Evolutionary conservation across 2,113 vertebrate species (phyloP), one percentile per base, ranked within the genome.

Genomic region (Oxyura jamaicensis): DNA sequence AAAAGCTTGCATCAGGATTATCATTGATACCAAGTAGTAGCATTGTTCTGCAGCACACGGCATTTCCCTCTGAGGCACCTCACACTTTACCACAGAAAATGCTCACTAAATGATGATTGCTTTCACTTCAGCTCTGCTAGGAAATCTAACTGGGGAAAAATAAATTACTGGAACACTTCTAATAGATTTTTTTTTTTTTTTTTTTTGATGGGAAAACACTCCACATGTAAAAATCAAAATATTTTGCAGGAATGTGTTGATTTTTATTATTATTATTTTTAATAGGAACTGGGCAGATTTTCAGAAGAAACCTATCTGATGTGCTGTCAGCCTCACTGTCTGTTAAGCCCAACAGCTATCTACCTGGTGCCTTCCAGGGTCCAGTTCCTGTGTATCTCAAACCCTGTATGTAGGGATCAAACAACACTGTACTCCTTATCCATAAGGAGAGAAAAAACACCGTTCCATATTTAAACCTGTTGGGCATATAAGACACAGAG

Each of bases 201-300:
- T 90, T 91, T 95, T 91, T 76, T 94, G 52, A 83, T 75, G 48
- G 68, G 88, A 96, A 95, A 94, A 81, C 83, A 86, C 58, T 92
- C 82, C 65, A 53, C 83, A 29, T 77, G 65, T 58, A 71, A 94
- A 96, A 93, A 95, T 76, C 56, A 79, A 93, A 96, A 86, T 79
- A 81, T 83, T 86, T 86, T 86, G 56, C 60, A 17, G 60, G 60
- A 86, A 88, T 66, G 53, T 73, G 90, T 68, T 75, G 48, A 56
- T 83, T 90, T 83, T 79, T 15, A 56, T 55, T 58, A 11, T 50
- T 50, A n/a, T n/a, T n/a, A n/a, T n/a, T 50, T 50, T 50, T 48
- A 39, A 39, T 39, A 39, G 36, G 44, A 59, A 46, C 16, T 13
- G 26, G 74, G 72, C 42, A 60, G 31, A 46, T 59, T 46, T 48